A percentile compares a stretch with the other conserved stretches of the same genome.
Evolutionary conservation across 1,140 invertebrate genomes (phyloP).

Genomic region (Aricia agestis): DNA sequence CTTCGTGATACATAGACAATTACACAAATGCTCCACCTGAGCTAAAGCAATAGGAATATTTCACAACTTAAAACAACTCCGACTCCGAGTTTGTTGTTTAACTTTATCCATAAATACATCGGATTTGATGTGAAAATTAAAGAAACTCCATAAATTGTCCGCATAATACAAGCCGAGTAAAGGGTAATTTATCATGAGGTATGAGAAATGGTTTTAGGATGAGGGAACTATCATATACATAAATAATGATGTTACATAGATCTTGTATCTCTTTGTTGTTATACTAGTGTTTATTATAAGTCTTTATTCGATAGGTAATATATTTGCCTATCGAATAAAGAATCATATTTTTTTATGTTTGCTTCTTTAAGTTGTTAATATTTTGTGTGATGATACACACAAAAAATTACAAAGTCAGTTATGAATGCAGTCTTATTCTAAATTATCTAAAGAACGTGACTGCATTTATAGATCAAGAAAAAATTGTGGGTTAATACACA

Average conservation of each 20-base stretch:
- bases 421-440: too few relatives aligned
- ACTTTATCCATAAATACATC: conserved; percentile 58
- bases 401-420: too few relatives aligned
- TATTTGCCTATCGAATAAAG: too few relatives aligned
- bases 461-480: too few relatives aligned
- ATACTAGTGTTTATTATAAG: too few relatives aligned
- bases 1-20: not conserved
- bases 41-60: conserved; percentile 8
- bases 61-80: conserved; percentile 22
- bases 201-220: not conserved
- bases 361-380: too few relatives aligned
- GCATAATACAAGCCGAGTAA: not conserved
- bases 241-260: not conserved
- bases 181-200: not conserved
- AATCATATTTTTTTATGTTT: too few relatives aligned
- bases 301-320: too few relatives aligned
- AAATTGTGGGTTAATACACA: too few relatives aligned
- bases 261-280: not conserved
- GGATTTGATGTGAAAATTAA: not conserved
- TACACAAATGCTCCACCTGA: not conserved
- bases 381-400: too few relatives aligned
- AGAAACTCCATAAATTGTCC: conserved; percentile 5
- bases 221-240: not conserved
- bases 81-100: conserved; percentile 10
- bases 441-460: too few relatives aligned